Evolutionary conservation across 2,888 invertebrate genomes (phyloP), one percentile per base, ranked within the genome.

Genomic region (Oxyteleia sp.): DNA sequence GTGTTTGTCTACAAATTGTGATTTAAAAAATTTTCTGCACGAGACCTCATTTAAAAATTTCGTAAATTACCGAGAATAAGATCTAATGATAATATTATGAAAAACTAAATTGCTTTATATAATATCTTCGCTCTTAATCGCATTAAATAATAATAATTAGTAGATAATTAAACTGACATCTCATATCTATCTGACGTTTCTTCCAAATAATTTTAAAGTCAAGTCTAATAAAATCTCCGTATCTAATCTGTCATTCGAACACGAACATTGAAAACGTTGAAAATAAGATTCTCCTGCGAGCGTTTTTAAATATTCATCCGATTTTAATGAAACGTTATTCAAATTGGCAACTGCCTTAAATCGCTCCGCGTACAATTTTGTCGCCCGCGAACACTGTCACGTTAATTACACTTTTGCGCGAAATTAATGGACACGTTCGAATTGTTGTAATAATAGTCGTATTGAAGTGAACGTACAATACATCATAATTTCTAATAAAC

Each of bases 11-110:
- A 51, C 51, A 35, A 35, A 66, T 38, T 51, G 23, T 38, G 72
- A 63, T 53, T 61, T 29, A 51, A 61, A 38, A 26, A 51, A 18
- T 63, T 53, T 15, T 16, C 32, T 53, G 51, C 41, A 43, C 61
- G 63, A 63, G 43, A 53, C 53, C 43, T 72, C 63, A 72, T 72
- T 72, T 63, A 66, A 51, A 18, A 53, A 57, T 57, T 69, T 57
- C 35, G 57, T 10, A 23, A 47, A 47, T 15, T 13, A 23, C 32
- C 53, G 16, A 18, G 45, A 57, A 57, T 13, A 41, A 45, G 45
- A 69, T 69, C 35, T 5, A 13, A 11, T 8, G 53, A 68, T 68
- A 68, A 55, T 64, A 8, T n/a, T n/a, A 11, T 13, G 7, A 49
- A 69, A 45, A 57, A 41, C 32, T 69, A 57, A 55, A 69, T 69